Percentiles rank a stretch among this genome's conserved stretches.
Conservation (phyloP, 2,113 vertebrate species). For the Rhipidura dahli region DNA sequence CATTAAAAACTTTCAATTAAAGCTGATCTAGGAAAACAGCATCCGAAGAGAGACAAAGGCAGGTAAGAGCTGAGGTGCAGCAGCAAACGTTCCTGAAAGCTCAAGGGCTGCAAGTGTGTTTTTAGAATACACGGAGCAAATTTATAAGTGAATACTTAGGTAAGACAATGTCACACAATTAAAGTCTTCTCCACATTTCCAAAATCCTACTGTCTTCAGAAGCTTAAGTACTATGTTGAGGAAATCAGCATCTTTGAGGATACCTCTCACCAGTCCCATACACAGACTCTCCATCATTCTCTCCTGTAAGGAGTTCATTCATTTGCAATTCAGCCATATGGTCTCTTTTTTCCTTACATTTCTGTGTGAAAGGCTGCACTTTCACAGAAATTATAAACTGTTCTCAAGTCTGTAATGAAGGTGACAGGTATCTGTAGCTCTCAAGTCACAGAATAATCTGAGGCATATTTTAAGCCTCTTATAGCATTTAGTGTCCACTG, state of each 20-base stretch:
- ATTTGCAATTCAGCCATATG: not conserved
- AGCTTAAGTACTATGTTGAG: not conserved
- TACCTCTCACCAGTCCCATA: not conserved
- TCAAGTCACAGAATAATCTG: not conserved
- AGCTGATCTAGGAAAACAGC: not conserved
- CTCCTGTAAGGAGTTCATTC: not conserved
- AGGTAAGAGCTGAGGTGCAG: not conserved
- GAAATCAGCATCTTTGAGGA: not conserved
- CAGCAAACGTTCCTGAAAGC: not conserved
- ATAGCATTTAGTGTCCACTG: not conserved
- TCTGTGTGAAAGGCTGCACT: not conserved
- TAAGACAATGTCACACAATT: not conserved
- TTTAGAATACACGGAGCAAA: not conserved
- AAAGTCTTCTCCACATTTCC: not conserved
- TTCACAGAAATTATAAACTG: not conserved
- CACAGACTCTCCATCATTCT: not conserved
- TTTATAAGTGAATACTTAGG: not conserved
- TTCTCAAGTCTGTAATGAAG: not conserved
- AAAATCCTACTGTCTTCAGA: not conserved
- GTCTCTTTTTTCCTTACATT: not conserved
- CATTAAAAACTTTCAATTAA: not conserved
- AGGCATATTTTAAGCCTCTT: not conserved
- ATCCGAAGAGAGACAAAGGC: not conserved
- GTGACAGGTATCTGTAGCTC: not conserved
- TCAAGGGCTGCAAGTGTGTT: not conserved